Base-by-base conservation (phyloP, 2,888 invertebrate genomes). In the Pantelozetes paolii region DNA sequence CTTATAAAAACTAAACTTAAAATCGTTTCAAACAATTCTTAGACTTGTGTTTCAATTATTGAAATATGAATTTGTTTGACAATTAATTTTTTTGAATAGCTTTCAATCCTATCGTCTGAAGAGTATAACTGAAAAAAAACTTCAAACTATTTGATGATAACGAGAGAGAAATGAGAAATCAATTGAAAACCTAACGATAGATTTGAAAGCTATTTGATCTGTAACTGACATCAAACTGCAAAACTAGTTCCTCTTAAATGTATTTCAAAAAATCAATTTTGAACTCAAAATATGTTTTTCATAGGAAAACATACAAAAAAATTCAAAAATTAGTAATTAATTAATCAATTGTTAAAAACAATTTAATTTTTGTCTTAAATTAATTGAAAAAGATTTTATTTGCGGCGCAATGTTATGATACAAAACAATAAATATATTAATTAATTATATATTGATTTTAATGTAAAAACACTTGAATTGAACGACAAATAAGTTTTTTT, bases 401-500 rank as follows among this genome's bases (percentile, higher is more conserved):
- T 69, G 69, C 69, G 69, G 69, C 69, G 69, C 69, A 69, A 69
- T 69, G 69, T 69, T 69, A 69, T 69, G 45, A 69, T 69, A 42
- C n/a, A 64, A 26, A 64, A 45, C 23, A 57, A 23, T 30, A 28
- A 23, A 28, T 30, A 23, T 57, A 57, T 57, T 28, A 28, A 15
- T 28, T 57, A 57, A 48, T 48, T 48, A 48, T 62, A 36, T 62
- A 62, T 62, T 62, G n/a, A n/a, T n/a, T 23, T 3, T 9, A 69
- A 69, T 69, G 69, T 69, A 69, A 69, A 69, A 67, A 69, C 30
- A 28, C 6, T 30, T 30, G 18, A 18, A 9, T 57, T 6, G 28
- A 30, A 30, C 57, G 11, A 50, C 5, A 54, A 57, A 57, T 28
- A 57, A 30, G 57, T 30, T 57, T 54, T 57, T 57, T 30, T 28